Evolutionary conservation across 2,113 vertebrate species (phyloP), one percentile per base, ranked within the genome.

Genomic region (Cathartes aura): DNA sequence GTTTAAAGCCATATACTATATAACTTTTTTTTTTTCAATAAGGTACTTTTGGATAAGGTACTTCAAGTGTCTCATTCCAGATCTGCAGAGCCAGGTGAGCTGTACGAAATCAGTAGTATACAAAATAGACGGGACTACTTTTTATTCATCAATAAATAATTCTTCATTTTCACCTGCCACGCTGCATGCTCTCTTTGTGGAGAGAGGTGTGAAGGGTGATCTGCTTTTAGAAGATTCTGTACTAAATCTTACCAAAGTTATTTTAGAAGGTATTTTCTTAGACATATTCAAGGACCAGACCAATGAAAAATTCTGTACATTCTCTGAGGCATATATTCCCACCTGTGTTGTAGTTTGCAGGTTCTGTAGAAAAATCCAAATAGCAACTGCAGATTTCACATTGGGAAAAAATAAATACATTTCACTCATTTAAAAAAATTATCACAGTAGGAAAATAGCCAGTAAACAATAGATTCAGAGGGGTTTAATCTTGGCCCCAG

Each of bases 401-500:
- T 82, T 93, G 82, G 94, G 87, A 88, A 94, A 95, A 93, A 96
- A 95, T 92, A 97, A 95, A 96, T 90, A 91, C 32, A 84, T 95
- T 95, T 95, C 74, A 78, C 55, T 95, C 75, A 47, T 64, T 78
- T 47, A 8, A 91, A 90, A 97, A 96, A 91, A 87, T 24, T 15
- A 73, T 96, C 93, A 95, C 96, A 96, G 94, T 96, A 97, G 94
- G 93, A 97, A 96, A 97, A 96, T 48, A 94, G 87, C 80, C 82
- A 58, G 90, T 90, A 97, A 96, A 96, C 78, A 95, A 95, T 6
- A 92, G 74, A 89, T 94, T 95, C 81, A 55, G 84, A 53, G 42
- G 43, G 62, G 48, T 91, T 96, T 76, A 87, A 94, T 96, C 91
- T 91, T 93, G 95, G 93, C 94, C 66, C 32, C 84, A 64, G 74